Evolutionary conservation across 2,888 invertebrate genomes (phyloP).

Genomic region (Leptinotarsa juncta): DNA sequence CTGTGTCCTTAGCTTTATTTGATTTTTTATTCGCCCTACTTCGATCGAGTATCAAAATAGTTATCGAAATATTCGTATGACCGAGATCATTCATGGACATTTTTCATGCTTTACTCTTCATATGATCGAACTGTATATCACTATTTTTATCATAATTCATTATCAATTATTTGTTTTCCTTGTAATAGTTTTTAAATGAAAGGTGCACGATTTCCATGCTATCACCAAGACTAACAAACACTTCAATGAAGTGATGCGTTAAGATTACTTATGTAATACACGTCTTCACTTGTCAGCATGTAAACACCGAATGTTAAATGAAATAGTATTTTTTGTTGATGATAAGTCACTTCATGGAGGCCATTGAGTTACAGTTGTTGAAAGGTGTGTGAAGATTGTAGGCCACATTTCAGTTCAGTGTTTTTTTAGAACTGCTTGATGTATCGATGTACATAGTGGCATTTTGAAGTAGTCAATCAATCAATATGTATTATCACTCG

Average conservation of each 20-base stretch:
- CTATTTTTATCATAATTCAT: background rate
- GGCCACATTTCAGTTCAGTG: background rate
- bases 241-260: background rate
- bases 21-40: too few species aligned
- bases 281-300: constrained; percentile 6
- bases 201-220: background rate
- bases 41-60: too few species aligned
- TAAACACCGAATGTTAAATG: constrained; percentile 2
- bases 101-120: too few species aligned
- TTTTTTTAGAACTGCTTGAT: background rate
- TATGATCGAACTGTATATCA: background rate
- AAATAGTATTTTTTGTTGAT: background rate
- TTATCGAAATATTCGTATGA: too few species aligned
- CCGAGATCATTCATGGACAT: too few species aligned
- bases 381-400: constrained; percentile 3
- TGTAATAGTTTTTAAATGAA: background rate
- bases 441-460: too few species aligned
- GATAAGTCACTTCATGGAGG: background rate
- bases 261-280: constrained; percentile 3
- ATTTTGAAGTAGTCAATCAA: background rate
- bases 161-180: constrained; percentile 3
- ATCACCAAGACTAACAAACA: constrained; percentile 14
- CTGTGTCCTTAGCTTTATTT: too few species aligned
- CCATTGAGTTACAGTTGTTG: background rate
- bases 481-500: background rate